phyloP scores from a whole-genome alignment of 2,113 vertebrate genomes.

The Marcusenius ussheri region DNA sequence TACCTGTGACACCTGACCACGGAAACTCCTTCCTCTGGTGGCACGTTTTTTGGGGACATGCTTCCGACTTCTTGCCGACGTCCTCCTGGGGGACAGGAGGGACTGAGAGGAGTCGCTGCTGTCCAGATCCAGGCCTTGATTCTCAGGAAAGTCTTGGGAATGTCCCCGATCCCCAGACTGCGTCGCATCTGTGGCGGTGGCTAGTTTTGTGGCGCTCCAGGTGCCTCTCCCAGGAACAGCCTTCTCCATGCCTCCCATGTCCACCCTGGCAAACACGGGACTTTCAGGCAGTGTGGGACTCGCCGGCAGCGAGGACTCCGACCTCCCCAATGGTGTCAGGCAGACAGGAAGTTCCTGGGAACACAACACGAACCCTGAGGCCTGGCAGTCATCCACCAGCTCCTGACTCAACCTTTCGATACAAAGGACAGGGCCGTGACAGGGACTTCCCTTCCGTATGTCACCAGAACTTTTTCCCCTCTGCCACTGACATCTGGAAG shows the following conservation, averaged over 20 bases:
- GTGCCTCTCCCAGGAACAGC: neutral
- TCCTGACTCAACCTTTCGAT: slow-evolving; percentile 30
- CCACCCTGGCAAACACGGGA: slow-evolving; percentile 29
- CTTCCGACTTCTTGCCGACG: neutral
- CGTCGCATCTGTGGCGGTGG: neutral
- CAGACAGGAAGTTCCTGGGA: slow-evolving; percentile 32
- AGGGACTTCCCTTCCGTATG: neutral
- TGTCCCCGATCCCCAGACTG: neutral
- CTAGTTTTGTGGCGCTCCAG: neutral
- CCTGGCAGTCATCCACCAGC: slow-evolving; percentile 13
- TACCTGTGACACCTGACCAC: neutral
- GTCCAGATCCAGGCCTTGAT: neutral
- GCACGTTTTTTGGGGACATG: neutral
- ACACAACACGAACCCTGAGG: slow-evolving; percentile 40
- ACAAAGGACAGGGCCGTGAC: neutral
- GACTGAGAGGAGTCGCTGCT: slow-evolving; percentile 1
- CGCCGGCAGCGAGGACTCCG: neutral
- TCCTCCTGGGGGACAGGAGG: slow-evolving; percentile 4
- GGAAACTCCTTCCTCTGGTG: neutral
- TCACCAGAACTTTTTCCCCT: neutral
- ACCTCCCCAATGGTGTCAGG: neutral
- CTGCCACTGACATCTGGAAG: slow-evolving; percentile 30
- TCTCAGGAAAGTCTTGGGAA: neutral
- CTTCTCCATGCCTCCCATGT: neutral
- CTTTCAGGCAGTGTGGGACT: slow-evolving; percentile 28